phyloP scores from a whole-genome alignment of 2,113 vertebrate species.

The Brevimyrus niger region DNA sequence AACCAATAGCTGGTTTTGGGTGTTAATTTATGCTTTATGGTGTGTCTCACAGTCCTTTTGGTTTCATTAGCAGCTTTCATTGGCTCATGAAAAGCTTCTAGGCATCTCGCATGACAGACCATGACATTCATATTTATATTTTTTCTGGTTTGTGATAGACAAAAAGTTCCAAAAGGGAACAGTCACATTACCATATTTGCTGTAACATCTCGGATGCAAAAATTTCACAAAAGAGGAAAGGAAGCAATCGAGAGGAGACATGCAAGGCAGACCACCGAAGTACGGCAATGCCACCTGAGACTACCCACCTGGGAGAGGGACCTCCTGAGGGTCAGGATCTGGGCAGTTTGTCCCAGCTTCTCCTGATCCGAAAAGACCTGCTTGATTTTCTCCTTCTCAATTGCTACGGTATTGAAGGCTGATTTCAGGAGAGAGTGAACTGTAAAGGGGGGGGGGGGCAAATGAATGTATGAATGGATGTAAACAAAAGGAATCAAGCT shows the following conservation, averaged over 20 bases:
- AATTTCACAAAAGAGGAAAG: background rate
- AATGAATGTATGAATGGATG: background rate
- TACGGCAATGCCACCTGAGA: background rate
- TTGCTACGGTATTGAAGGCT: slow-evolving; percentile 96
- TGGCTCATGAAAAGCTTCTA: background rate
- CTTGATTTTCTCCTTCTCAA: slow-evolving; percentile 98
- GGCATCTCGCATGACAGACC: background rate
- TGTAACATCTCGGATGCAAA: background rate
- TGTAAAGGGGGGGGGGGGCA: slow-evolving; percentile 39
- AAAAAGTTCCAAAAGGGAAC: background rate
- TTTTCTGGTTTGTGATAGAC: background rate
- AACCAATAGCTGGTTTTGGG: background rate
- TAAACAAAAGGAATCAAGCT: background rate
- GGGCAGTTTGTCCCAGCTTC: slow-evolving; percentile 71
- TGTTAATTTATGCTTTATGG: background rate
- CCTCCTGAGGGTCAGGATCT: slow-evolving; percentile 84
- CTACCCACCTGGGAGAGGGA: slow-evolving; percentile 88
- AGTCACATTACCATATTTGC: background rate
- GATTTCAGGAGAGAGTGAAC: slow-evolving; percentile 97
- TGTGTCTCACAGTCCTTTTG: background rate
- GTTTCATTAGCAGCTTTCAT: background rate
- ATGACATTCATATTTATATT: background rate
- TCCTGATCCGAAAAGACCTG: slow-evolving; percentile 90
- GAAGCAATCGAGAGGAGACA: background rate
- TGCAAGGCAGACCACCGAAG: background rate